Base-by-base conservation (phyloP, 1,140 invertebrate genomes). In the Ips typographus region DNA sequence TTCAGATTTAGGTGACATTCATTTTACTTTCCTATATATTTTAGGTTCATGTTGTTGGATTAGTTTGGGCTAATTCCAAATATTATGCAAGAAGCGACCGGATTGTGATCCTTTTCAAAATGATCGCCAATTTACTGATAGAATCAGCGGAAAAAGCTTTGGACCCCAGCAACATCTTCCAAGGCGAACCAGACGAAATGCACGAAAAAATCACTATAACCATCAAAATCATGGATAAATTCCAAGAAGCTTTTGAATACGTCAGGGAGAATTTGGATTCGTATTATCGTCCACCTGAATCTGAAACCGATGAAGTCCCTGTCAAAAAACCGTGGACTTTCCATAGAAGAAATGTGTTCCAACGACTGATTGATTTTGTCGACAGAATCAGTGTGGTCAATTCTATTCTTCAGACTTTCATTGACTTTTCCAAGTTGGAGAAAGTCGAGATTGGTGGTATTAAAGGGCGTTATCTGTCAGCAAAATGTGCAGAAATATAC, bases 361-460 rank as follows among this genome's bases (percentile, higher is more conserved):
- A 87, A 77, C 78, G 89, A 43, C 87, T 88, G 74, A 84, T 90
- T 70, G 82, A 85, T 57, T 93, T 90, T 80, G 80, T 88, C 68
- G 83, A 89, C 49, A 81, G 90, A 60, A 81, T 86, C 1, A 77
- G 76, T 65, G 80, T 85, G 78, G 83, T 87, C 5, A 80, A 93
- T 84, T 77, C 83, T 2, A 85, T 95, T 72, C 87, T 94, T 70
- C 85, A 89, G 51, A 87, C 88, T 0, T 88, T 88, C 0, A 80
- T 88, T 3, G 93, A 95, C 79, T 94, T 94, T 76, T 78, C 90
- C n/a, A 94, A 94, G 78, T 78, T 96, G 58, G 94, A 95, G 80
- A 93, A 92, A 79, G 85, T 95, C 4, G 94, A 95, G 81, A 86
- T 95, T 69, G 89, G 88, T 59, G 92, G 93, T 1, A 82, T 93